phyloP scores from a whole-genome alignment of 2,888 invertebrate species.

The Nemoura dubitans region DNA sequence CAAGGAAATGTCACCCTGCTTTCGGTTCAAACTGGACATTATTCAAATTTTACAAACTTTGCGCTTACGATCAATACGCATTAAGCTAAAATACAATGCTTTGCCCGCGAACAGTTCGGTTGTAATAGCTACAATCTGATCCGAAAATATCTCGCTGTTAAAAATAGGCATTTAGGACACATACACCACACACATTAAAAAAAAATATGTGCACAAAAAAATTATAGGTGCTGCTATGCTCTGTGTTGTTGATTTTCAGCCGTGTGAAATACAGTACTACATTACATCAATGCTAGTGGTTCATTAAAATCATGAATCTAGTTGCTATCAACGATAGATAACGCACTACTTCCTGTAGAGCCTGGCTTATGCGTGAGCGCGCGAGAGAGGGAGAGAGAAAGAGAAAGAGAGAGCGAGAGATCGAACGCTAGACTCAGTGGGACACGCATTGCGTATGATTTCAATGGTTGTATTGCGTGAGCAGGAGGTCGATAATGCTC shows the following conservation, averaged over 20 bases:
- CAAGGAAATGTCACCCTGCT: background rate
- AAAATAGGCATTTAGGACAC: background rate
- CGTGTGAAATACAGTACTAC: background rate
- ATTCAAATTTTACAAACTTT: background rate
- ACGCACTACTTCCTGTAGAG: slow-evolving; percentile 5
- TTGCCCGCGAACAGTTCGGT: background rate
- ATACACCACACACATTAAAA: too few species aligned
- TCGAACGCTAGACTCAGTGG: background rate
- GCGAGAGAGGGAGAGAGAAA: too few species aligned
- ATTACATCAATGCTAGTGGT: slow-evolving; percentile 12
- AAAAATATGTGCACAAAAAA: too few species aligned
- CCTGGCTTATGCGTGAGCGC: background rate
- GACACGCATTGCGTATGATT: slow-evolving; percentile 4
- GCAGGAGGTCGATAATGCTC: background rate
- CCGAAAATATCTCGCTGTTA: background rate
- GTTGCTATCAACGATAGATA: background rate
- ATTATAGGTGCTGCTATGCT: background rate
- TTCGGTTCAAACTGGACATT: background rate
- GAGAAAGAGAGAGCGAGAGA: background rate
- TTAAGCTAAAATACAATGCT: background rate
- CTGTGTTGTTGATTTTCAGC: background rate
- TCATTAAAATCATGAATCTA: background rate
- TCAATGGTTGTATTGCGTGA: background rate
- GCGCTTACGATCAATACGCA: background rate
- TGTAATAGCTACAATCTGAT: too few species aligned